Evolutionary conservation across 2,888 invertebrate species (phyloP), one percentile per base, ranked within the genome.

Genomic region (Nineta flava): DNA sequence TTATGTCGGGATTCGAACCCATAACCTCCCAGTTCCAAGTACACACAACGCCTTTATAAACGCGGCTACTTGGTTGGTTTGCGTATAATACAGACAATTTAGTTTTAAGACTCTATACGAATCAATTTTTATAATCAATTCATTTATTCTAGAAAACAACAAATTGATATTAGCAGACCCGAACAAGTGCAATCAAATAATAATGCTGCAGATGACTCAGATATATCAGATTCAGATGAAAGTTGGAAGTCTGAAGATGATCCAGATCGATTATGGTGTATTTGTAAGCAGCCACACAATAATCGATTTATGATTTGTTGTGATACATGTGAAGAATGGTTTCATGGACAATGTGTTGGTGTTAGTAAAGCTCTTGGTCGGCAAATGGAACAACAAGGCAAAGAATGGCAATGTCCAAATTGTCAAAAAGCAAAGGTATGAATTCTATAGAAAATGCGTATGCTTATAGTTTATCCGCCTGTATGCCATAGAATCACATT

Each of bases 271-370:
- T 70, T 94, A 48, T 95, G 95, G 93, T 95, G 95, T 65, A 87
- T 95, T 62, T 95, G 95, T 63, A 83, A 84, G 58, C 88, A 91
- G 62, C 95, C 95, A 1, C 93, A 94, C 65, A 91, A 93, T 60
- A 92, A 94, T 66, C 32, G 93, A 49, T 95, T 96, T 64, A 96
- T 96, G 95, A 95, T 95, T 59, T 92, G 92, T 65, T 96, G 96
- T 65, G 95, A 96, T 66, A 77, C 79, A 12, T 96, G 95, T 64
- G 88, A 92, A 63, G 93, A 95, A 63, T 96, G 95, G 95, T 96
- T 91, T 65, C 95, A 96, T 64, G 95, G 95, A n/a, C 88, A 87
- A 62, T 96, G 95, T 69, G 94, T 96, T 12, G 88, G 87, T 58
- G 86, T 96, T 42, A 91, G 91, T 16, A 84, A 90, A 71, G 79